Evolutionary conservation across 2,113 vertebrate genomes (phyloP).

Genomic region (Trichomycterus rosablanca): DNA sequence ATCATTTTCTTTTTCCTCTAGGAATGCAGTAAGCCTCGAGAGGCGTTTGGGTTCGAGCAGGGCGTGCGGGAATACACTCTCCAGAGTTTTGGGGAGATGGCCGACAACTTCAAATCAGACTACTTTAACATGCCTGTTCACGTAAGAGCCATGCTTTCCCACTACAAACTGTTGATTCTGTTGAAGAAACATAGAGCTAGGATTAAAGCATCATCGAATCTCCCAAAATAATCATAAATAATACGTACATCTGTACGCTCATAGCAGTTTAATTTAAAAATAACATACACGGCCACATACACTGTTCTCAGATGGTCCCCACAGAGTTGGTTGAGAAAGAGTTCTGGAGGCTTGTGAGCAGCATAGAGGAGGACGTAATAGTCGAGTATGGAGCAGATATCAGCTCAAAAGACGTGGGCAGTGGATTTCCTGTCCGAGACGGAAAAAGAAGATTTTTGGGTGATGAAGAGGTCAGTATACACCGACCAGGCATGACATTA

Average conservation of each 20-base stretch:
- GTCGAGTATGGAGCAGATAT: slow-evolving; percentile 97
- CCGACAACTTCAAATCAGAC: slow-evolving; percentile 98
- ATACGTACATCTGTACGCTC: too few species aligned
- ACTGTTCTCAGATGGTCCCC: slow-evolving; percentile 87
- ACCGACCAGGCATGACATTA: too few species aligned
- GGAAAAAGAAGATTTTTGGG: slow-evolving; percentile 83
- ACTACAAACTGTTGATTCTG: too few species aligned
- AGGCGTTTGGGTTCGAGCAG: slow-evolving; percentile 97
- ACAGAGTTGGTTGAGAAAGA: slow-evolving; percentile 97
- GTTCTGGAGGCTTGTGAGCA: slow-evolving; percentile 96
- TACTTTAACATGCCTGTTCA: slow-evolving; percentile 99
- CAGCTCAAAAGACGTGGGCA: slow-evolving; percentile 94
- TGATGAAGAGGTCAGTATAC: slow-evolving; percentile 85
- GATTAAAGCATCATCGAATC: too few species aligned
- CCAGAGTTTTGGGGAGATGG: slow-evolving; percentile 98
- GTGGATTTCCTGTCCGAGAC: slow-evolving; percentile 89
- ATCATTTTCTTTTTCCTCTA: slow-evolving; percentile 56
- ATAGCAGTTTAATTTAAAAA: too few species aligned
- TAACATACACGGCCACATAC: too few species aligned
- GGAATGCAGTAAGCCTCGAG: slow-evolving; percentile 96
- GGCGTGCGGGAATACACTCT: slow-evolving; percentile 91
- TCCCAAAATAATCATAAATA: too few species aligned
- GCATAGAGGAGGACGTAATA: slow-evolving; percentile 96
- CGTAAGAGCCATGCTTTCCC: slow-evolving; percentile 71
- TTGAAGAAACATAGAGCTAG: too few species aligned